Percentiles rank a stretch among this genome's conserved stretches.
Evolutionary conservation across 2,113 vertebrate genomes (phyloP).

Genomic region (Poecilia latipinna): DNA sequence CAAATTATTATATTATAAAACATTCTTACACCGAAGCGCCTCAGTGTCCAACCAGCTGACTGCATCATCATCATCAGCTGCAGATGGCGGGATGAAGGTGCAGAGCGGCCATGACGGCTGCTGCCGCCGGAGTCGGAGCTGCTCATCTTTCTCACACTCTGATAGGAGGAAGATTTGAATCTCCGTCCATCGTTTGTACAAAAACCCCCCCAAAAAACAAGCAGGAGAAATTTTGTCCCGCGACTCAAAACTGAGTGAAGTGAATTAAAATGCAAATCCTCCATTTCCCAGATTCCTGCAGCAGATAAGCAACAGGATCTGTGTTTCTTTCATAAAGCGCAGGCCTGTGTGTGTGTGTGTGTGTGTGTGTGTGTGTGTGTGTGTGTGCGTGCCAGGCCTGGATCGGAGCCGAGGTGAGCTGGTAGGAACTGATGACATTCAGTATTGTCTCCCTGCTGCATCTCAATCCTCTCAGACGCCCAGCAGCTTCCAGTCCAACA

Average conservation of each 20-base stretch:
- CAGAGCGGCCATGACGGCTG: slow-evolving; percentile 21
- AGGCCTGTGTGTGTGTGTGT: neutral
- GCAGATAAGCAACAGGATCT: slow-evolving; percentile 68
- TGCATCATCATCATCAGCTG: slow-evolving; percentile 25
- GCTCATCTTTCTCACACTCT: slow-evolving; percentile 49
- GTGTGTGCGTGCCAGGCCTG: neutral
- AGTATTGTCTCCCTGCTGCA: slow-evolving; percentile 52
- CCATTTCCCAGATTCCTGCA: slow-evolving; percentile 67
- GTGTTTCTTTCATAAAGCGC: slow-evolving; percentile 30
- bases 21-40: no score
- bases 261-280: slow-evolving; percentile 78
- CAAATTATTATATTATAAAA: no score
- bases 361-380: no score
- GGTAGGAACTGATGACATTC: slow-evolving; percentile 4
- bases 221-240: no score
- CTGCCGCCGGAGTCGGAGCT: slow-evolving; percentile 19
- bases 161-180: slow-evolving; percentile 68
- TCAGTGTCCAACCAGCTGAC: slow-evolving; percentile 6
- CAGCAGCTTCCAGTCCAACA: neutral
- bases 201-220: neutral
- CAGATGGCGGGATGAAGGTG: slow-evolving; percentile 7
- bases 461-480: slow-evolving; percentile 26
- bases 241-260: slow-evolving; percentile 72
- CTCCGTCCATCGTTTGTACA: slow-evolving; percentile 46
- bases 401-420: no score